Evolutionary conservation across 2,888 invertebrate species (phyloP).

Genomic region (Polymixis lichenea): DNA sequence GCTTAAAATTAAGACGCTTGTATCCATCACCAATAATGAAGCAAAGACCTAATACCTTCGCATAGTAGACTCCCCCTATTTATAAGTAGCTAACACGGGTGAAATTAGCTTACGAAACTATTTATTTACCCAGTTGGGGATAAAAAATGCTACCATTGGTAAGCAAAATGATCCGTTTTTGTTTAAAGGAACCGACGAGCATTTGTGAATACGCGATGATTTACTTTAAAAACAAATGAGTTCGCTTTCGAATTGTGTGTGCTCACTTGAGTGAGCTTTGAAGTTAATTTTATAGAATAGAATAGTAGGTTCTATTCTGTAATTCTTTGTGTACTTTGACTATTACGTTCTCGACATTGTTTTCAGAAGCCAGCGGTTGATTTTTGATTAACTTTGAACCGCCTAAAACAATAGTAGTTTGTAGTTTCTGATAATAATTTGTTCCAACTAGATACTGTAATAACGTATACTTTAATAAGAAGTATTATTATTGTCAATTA

Average conservation of each 20-base stretch:
- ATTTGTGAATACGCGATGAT: background rate
- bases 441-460: background rate
- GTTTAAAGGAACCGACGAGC: too few species aligned
- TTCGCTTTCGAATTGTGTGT: background rate
- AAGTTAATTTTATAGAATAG: background rate
- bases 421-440: constrained; percentile 2
- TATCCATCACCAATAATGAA: too few species aligned
- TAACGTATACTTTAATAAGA: background rate
- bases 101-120: too few species aligned
- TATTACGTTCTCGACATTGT: constrained; percentile 5
- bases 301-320: too few species aligned
- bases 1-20: too few species aligned
- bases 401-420: constrained; percentile 28
- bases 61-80: too few species aligned
- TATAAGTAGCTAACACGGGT: too few species aligned
- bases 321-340: constrained; percentile 6
- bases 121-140: too few species aligned
- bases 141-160: too few species aligned
- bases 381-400: constrained; percentile 12
- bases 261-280: background rate
- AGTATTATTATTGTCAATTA: background rate
- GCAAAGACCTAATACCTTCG: too few species aligned
- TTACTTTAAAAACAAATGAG: background rate
- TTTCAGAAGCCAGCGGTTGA: background rate
- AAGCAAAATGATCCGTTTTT: too few species aligned